Percentiles rank a stretch among this genome's conserved stretches.
Evolutionary conservation across 2,113 vertebrate genomes (phyloP).

Genomic region (Brevimyrus niger): DNA sequence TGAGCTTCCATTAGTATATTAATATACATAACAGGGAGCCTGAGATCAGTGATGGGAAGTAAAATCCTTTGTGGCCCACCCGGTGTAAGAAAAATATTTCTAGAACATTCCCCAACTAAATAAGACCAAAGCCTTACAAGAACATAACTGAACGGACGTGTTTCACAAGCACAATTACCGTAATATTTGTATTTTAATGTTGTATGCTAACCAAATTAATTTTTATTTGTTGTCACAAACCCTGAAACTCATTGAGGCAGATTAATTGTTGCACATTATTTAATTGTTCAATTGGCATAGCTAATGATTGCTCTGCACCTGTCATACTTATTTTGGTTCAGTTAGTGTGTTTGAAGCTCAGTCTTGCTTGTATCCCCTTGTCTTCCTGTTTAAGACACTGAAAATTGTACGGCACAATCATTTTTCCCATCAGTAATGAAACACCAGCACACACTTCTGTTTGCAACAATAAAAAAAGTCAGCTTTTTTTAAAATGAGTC

Average conservation of each 20-base stretch:
- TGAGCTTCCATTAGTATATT: neutral
- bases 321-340: neutral
- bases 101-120: neutral
- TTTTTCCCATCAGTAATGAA: no score
- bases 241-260: neutral
- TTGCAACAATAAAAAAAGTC: no score
- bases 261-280: neutral
- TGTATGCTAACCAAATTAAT: neutral
- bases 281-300: neutral
- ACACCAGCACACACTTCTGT: no score
- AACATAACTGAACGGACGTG: neutral
- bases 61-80: neutral
- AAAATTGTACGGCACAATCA: no score
- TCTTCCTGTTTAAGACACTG: neutral
- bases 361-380: neutral
- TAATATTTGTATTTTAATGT: neutral
- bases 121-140: neutral
- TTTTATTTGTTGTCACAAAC: neutral
- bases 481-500: no score
- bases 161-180: neutral
- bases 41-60: neutral
- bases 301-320: neutral
- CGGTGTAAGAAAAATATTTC: neutral
- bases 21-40: neutral
- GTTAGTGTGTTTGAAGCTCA: neutral